phyloP scores from a whole-genome alignment of 2,797 vertebrate genomes.

The Paratrypauchen microcephalus region DNA sequence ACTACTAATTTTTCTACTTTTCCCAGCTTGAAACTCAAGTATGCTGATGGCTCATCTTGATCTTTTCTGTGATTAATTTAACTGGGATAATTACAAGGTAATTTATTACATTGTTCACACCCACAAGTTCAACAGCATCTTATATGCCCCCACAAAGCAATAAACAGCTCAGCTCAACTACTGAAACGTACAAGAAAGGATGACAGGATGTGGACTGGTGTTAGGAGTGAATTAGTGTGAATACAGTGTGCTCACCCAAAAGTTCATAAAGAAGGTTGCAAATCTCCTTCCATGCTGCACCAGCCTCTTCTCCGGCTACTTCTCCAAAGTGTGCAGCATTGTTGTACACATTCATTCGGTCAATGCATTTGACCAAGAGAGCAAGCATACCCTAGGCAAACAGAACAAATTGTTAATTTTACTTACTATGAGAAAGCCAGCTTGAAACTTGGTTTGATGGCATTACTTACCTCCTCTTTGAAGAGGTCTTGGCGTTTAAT shows the following conservation, averaged over 20 bases:
- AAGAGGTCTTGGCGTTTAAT: slow-evolving; percentile 98
- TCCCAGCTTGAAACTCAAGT: too few relatives aligned
- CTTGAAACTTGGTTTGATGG: not conserved
- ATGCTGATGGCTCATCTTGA: too few relatives aligned
- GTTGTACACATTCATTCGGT: slow-evolving; percentile 93
- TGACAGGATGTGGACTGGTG: too few relatives aligned
- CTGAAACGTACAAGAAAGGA: too few relatives aligned
- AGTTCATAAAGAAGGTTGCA: slow-evolving; percentile 94
- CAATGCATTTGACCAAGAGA: slow-evolving; percentile 92
- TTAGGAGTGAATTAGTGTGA: slow-evolving; percentile 22
- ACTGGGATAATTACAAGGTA: too few relatives aligned
- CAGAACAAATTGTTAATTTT: not conserved
- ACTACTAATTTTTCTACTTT: too few relatives aligned
- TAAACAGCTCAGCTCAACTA: not conserved
- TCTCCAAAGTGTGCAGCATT: slow-evolving; percentile 93
- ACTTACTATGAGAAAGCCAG: too few relatives aligned
- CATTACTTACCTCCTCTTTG: slow-evolving; percentile 90
- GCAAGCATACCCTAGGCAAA: slow-evolving; percentile 89
- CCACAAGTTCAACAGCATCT: not conserved
- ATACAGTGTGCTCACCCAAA: slow-evolving; percentile 80
- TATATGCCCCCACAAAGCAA: not conserved
- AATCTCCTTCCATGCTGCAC: slow-evolving; percentile 92
- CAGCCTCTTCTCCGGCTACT: slow-evolving; percentile 85
- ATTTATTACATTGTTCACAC: too few relatives aligned
- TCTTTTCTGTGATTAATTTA: too few relatives aligned